Evolutionary conservation across 2,888 invertebrate species (phyloP), one percentile per base, ranked within the genome.

Genomic region (Crepidodera aurea): DNA sequence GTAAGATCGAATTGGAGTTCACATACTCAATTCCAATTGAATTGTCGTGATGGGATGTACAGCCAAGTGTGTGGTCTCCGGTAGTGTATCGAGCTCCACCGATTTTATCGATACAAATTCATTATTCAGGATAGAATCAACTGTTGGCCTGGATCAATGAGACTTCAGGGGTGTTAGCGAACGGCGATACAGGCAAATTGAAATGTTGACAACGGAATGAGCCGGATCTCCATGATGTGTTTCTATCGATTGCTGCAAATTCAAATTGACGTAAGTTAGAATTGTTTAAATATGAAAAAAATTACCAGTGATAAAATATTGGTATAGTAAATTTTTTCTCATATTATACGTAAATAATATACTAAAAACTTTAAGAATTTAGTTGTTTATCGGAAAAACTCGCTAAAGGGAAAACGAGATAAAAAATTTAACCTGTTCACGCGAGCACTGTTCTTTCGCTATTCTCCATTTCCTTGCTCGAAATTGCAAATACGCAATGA

Each of bases 401-500:
- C n/a, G n/a, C n/a, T n/a, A 22, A 22, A 22, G 22, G 6, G 6
- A 22, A 22, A 4, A 22, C 22, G 6, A 22, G 22, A 22, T 22
- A 22, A 22, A 22, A 22, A 22, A 22, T 22, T 2, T 22, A 22
- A 22, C 22, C 22, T n/a, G 22, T 40, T 40, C 16, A 39, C 16
- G 8, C 8, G 2, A 15, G 7, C 13, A 15, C n/a, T 1, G 19
- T 19, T 44, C 29, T 51, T 32, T 12, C 12, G 2, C 37, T 8
- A n/a, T 12, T 37, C 4, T 13, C 12, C 37, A 37, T 37, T 37
- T 37, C 37, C 32, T 51, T 51, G 48, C 10, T 42, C 50, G 42
- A 62, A 60, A 62, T 56, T 56, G 22, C 62, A 59, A 55, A 42
- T 25, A 25, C 27, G 62, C 60, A 56, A 62, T 66, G 53, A 64